Evolutionary conservation across 2,797 vertebrate genomes (phyloP), one percentile per base, ranked within the genome.

Genomic region (Galaxias olidus): DNA sequence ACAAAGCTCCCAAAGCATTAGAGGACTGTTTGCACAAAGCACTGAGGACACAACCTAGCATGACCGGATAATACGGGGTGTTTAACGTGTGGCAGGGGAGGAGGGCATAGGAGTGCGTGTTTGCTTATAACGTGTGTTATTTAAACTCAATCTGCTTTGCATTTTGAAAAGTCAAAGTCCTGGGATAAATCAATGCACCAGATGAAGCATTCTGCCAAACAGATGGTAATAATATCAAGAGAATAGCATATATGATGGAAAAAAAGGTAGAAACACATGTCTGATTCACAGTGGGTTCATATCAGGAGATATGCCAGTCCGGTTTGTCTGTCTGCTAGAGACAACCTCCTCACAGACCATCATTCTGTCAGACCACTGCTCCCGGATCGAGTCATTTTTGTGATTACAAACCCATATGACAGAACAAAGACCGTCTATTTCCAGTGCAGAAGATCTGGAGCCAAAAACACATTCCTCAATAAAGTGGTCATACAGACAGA

Each of bases 241-340:
- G 50, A 68, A 15, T 52, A 20, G 10, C 40, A 20, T 48, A 57
- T 30, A 59, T 15, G 30, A 8, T 30, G 19, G n/a, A n/a, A n/a
- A 17, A 8, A 48, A 14, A 10, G 57, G 61, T n/a, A 49, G 51
- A 50, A 51, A 44, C 60, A 67, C 30, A 61, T 57, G 44, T 58
- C 59, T 68, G 3, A 8, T 53, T 49, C 57, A 6, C 30, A 30
- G 30, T 30, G 2, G 30, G 30, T 30, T 30, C 30, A 30, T 6
- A 6, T 42, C 41, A 58, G 55, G 44, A 17, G 17, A 49, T 9
- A 47, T 59, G 44, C 54, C 19, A 50, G 61, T 43, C 49, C 30
- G 47, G 46, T 43, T 72, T 77, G 74, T 60, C 65, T 19, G 48
- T 30, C 61, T 56, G 60, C 58, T 68, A 59, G n/a, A 61, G 63